These are phyloP conservation scores for Centropyge bicolor DNA, from an alignment of 2,797 vertebrate species.

Conservation along the genomic window DNA sequence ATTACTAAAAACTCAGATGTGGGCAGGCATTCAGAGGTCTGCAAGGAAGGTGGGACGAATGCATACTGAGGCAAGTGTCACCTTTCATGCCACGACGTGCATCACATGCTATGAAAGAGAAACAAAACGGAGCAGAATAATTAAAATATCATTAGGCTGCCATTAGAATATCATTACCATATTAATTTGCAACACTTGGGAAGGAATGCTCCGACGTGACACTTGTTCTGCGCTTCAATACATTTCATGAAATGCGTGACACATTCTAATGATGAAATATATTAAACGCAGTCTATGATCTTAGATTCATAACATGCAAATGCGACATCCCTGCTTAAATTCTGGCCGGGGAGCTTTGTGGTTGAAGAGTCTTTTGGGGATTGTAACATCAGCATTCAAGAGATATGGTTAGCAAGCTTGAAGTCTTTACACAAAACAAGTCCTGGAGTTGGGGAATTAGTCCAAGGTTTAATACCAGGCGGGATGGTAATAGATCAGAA, in stretches of 20 bases:
- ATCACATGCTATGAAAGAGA: conserved; percentile 18
- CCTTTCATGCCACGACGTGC: conserved; percentile 18
- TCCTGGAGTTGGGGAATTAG: background rate
- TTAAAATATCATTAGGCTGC: conserved; percentile 43
- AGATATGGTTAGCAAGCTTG: background rate
- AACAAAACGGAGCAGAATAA: conserved; percentile 48
- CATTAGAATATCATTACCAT: conserved; percentile 42
- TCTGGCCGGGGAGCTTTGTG: conserved; percentile 16
- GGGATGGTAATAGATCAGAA: background rate
- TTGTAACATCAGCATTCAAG: conserved; percentile 9
- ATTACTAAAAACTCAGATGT: background rate
- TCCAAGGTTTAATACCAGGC: background rate
- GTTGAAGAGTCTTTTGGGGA: conserved; percentile 1
- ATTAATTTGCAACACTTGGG: conserved; percentile 35
- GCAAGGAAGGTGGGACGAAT: background rate
- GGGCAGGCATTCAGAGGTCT: background rate
- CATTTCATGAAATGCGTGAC: conserved; percentile 25
- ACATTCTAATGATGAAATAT: conserved; percentile 29
- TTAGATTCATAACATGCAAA: conserved; percentile 22
- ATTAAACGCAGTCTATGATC: background rate
- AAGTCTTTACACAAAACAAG: conserved; percentile 7
- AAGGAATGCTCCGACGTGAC: conserved; percentile 5
- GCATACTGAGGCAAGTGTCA: background rate
- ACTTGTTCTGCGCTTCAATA: conserved; percentile 2
- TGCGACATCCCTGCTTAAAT: background rate